A percentile compares a stretch with the other conserved stretches of the same genome.
phyloP scores from a whole-genome alignment of 2,888 invertebrate genomes.

The Cryptophagus acutangulus region DNA sequence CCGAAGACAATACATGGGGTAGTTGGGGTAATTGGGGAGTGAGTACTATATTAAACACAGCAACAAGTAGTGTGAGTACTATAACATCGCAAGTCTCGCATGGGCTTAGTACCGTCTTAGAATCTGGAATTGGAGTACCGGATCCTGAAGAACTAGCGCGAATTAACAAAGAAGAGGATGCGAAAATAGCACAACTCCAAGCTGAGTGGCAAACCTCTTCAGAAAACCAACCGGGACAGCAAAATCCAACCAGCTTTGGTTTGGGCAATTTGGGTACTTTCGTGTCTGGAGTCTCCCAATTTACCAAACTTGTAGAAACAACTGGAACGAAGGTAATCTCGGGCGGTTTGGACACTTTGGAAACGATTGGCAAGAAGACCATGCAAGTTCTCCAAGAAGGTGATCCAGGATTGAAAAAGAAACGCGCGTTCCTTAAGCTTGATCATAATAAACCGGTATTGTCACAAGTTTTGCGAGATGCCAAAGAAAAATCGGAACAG shows the following conservation, averaged over 20 bases:
- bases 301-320: conserved; percentile 64
- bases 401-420: conserved; percentile 81
- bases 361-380: conserved; percentile 91
- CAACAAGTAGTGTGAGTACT: conserved; percentile 70
- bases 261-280: conserved; percentile 59
- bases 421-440: conserved; percentile 62
- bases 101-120: conserved; percentile 71
- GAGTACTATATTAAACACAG: conserved; percentile 69
- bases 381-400: conserved; percentile 91
- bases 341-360: conserved; percentile 81
- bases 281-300: conserved; percentile 59
- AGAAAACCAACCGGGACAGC: conserved; percentile 12
- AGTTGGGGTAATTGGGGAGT: conserved; percentile 74
- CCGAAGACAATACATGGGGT: conserved; percentile 39
- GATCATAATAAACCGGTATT: conserved; percentile 59
- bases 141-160: conserved; percentile 73
- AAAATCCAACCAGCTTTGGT: conserved; percentile 18
- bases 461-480: conserved; percentile 63
- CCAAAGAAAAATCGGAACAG: conserved; percentile 63
- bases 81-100: conserved; percentile 77
- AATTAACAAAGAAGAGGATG: conserved; percentile 40
- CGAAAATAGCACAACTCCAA: conserved; percentile 10
- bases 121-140: conserved; percentile 77
- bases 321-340: conserved; percentile 61
- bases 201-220: neutral